Conservation (phyloP, 1,140 invertebrate genomes). For the Laodelphax striatellus region DNA sequence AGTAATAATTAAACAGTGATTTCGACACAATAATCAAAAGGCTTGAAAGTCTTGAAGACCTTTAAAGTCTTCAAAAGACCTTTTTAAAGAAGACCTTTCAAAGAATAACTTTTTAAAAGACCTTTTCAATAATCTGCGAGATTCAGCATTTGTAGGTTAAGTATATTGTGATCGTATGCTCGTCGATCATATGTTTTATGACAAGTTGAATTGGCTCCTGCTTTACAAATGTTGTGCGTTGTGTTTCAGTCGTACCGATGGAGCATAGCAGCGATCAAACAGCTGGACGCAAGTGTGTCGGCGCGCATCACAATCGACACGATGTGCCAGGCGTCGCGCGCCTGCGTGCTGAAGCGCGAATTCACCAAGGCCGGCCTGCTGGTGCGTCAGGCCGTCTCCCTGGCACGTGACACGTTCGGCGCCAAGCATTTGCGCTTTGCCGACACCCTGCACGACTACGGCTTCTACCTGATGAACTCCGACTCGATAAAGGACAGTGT, state of each 20-base stretch:
- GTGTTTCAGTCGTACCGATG: constrained; percentile 44
- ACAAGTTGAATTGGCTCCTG: too few species aligned
- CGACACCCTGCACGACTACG: constrained; percentile 74
- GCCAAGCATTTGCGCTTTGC: constrained; percentile 64
- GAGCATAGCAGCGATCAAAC: constrained; percentile 55
- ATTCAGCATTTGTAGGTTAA: too few species aligned
- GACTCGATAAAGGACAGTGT: constrained; percentile 74
- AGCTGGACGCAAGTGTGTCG: constrained; percentile 46
- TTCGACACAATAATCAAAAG: too few species aligned
- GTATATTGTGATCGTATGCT: too few species aligned
- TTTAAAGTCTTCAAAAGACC: too few species aligned
- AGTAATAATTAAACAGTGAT: too few species aligned
- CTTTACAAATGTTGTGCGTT: constrained; percentile 9
- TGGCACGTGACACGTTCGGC: constrained; percentile 58
- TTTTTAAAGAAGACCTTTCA: too few species aligned
- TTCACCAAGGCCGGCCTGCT: constrained; percentile 67
- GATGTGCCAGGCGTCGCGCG: constrained; percentile 67
- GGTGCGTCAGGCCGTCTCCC: constrained; percentile 65
- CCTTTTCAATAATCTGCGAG: too few species aligned
- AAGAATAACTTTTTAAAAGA: too few species aligned
- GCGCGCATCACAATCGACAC: constrained; percentile 61
- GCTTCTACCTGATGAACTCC: constrained; percentile 81
- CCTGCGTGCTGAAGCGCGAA: constrained; percentile 75
- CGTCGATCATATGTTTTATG: too few species aligned
- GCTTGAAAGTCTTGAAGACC: too few species aligned